These are phyloP conservation scores for Pseudomyrmex gracilis DNA, from an alignment of 1,140 invertebrate species.

Conservation along the genomic window DNA sequence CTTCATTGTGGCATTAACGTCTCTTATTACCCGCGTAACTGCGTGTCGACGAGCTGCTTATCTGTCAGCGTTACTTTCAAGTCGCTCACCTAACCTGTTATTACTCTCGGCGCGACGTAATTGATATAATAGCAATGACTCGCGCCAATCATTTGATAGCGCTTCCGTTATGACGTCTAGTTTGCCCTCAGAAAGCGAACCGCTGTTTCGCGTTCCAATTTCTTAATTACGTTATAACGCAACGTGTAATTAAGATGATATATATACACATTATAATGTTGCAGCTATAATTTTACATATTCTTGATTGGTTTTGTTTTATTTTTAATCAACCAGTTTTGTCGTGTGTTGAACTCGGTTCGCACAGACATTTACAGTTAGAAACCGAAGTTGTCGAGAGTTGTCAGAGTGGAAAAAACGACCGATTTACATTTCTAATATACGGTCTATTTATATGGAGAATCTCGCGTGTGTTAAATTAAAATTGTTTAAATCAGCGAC, in stretches of 20 bases:
- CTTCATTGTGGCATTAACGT: slow-evolving; percentile 32
- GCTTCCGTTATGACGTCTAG: not conserved
- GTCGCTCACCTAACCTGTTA: slow-evolving; percentile 41
- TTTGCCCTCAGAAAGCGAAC: not conserved
- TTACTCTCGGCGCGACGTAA: slow-evolving; percentile 28
- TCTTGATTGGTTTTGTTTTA: not conserved
- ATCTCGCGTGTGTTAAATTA: no score
- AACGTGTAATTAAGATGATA: not conserved
- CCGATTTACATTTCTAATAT: no score
- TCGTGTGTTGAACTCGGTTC: no score
- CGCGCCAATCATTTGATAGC: slow-evolving; percentile 44
- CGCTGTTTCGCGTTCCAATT: not conserved
- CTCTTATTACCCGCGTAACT: slow-evolving; percentile 52
- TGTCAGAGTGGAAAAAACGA: no score
- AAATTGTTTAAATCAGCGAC: no score
- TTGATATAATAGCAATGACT: slow-evolving; percentile 48
- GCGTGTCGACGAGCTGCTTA: slow-evolving; percentile 39
- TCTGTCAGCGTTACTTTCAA: slow-evolving; percentile 48
- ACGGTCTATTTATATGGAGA: no score
- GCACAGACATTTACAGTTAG: no score
- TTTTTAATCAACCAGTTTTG: no score
- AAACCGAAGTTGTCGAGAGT: no score
- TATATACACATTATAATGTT: not conserved
- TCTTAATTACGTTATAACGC: not conserved
- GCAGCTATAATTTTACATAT: not conserved